phyloP scores from a whole-genome alignment of 2,888 invertebrate genomes.

The Eustalomyia histrio region DNA sequence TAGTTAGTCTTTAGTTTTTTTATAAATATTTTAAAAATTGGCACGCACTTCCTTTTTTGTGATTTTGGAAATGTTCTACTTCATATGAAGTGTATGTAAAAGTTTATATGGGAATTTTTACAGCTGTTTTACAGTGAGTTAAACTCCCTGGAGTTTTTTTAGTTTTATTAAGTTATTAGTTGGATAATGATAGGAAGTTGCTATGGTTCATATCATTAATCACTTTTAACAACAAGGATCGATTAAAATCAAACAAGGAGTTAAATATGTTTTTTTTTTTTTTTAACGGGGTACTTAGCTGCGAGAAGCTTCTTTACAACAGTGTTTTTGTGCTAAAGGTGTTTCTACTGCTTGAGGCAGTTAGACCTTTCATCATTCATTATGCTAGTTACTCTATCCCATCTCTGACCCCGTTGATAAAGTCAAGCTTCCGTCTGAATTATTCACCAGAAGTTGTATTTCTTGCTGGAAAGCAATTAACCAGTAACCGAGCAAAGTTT shows the following conservation, averaged over 20 bases:
- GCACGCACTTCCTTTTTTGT: conserved; percentile 76
- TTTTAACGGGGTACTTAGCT: too few species aligned
- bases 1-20: conserved; percentile 41
- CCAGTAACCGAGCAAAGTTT: too few species aligned
- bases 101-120: conserved; percentile 66
- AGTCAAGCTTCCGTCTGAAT: too few species aligned
- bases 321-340: too few species aligned
- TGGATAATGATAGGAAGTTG: conserved; percentile 59
- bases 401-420: too few species aligned
- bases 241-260: neutral
- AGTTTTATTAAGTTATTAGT: conserved; percentile 60
- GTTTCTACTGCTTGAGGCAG: too few species aligned
- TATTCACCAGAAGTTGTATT: too few species aligned
- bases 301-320: too few species aligned
- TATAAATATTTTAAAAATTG: conserved; percentile 62
- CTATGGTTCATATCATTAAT: conserved; percentile 61
- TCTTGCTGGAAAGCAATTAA: too few species aligned
- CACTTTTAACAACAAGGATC: conserved; percentile 45
- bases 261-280: too few species aligned
- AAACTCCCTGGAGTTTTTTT: conserved; percentile 39
- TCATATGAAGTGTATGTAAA: conserved; percentile 21
- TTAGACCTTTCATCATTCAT: too few species aligned
- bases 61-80: neutral
- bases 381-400: too few species aligned
- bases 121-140: conserved; percentile 62